Base-by-base conservation (phyloP, 1,140 invertebrate genomes). In the Scaptomyza graminum region DNA sequence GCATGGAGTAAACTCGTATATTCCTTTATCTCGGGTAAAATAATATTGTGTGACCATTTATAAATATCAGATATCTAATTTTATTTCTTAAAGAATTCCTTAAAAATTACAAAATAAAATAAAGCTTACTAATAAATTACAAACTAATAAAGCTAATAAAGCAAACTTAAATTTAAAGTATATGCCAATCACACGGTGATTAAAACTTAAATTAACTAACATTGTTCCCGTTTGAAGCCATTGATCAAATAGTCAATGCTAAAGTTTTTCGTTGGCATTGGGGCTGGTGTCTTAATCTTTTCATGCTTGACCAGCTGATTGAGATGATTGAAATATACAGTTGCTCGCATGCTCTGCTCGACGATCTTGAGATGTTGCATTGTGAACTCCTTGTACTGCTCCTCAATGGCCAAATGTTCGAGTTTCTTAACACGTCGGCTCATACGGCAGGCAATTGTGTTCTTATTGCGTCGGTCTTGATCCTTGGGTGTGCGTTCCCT, bases 401-500 rank as follows among this genome's bases (percentile, higher is more conserved):
- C 82, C 16, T 90, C 88, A 18, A 80, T 70, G 46, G 82, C 76
- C 9, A 91, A 54, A 46, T 91, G 71, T 22, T 91, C 87, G 49
- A 91, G 57, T 55, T 91, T 91, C 59, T 76, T 91, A 16, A 65
- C 78, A 0, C 90, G 81, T 11, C 90, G 76, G 25, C 90, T 91
- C 69, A 88, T 82, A 18, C 90, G 79, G 22, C 90, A 91, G 54
- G 90, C 90, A 25, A 91, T 81, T 3, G 90, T 91, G 60, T 91
- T 91, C 52, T 91, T 91, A 54, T 91, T 76, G 4, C 90, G 79
- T 2, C 90, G 66, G 41, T 91, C 90, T 65, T 91, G 90, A 46
- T 91, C 90, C 59, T 91, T 90, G 11, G 77, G 72, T n/a, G 85
- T 59, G 5, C 90, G 90, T 41, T 91, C 79, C n/a, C 90, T 91